phyloP scores from a whole-genome alignment of 2,888 invertebrate genomes.

The Drosophila basisetae region DNA sequence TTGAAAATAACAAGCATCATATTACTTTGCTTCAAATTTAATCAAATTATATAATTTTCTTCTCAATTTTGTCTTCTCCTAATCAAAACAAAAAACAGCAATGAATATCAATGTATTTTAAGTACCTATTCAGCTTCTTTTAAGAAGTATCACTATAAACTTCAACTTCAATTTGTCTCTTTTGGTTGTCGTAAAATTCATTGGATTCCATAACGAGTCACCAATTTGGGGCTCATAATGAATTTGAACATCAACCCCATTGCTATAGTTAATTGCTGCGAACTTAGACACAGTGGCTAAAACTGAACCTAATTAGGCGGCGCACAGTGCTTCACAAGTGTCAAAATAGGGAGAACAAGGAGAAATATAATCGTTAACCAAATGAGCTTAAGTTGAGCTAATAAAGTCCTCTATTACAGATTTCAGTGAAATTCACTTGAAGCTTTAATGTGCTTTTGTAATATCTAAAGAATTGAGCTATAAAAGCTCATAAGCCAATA shows the following conservation, averaged over 20 bases:
- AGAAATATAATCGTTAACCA: not conserved
- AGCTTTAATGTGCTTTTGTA: no score
- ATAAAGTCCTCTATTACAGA: not conserved
- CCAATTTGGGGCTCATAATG: constrained; percentile 5
- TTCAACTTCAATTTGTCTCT: not conserved
- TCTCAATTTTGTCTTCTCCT: not conserved
- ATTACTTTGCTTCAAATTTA: not conserved
- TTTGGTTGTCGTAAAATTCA: constrained; percentile 3
- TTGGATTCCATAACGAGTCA: constrained; percentile 13
- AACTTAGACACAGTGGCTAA: constrained; percentile 8
- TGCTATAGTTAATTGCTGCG: constrained; percentile 28
- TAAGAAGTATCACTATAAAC: not conserved
- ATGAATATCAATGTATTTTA: not conserved
- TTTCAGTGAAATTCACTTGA: not conserved
- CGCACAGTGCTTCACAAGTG: constrained; percentile 25
- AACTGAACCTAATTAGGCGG: constrained; percentile 13
- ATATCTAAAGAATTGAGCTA: not conserved
- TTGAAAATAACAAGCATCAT: not conserved
- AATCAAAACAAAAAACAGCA: not conserved
- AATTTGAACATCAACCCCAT: constrained; percentile 17
- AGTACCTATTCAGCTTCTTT: not conserved
- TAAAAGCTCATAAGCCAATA: not conserved
- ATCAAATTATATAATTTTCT: not conserved
- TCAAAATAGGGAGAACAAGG: not conserved
- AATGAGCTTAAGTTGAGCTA: not conserved